phyloP scores from a whole-genome alignment of 2,888 invertebrate genomes.

The Eumerus sabulonum region DNA sequence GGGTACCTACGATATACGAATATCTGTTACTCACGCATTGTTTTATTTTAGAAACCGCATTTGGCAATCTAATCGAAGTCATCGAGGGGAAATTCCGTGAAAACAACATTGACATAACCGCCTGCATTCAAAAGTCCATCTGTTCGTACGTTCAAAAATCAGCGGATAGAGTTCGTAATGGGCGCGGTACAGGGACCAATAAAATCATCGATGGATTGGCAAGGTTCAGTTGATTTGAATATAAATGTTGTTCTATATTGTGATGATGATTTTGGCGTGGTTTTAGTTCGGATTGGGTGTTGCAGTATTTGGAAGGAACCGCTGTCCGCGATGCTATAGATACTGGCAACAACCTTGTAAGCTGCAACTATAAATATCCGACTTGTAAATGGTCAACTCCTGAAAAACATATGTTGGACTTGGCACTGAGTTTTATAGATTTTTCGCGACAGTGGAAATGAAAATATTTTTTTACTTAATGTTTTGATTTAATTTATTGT shows the following conservation, averaged over 20 bases:
- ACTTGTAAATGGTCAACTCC: constrained; percentile 78
- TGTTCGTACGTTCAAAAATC: constrained; percentile 80
- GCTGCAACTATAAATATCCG: constrained; percentile 78
- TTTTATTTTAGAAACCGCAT: constrained; percentile 70
- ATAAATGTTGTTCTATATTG: too few species aligned
- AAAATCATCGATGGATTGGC: constrained; percentile 80
- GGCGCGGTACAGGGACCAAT: constrained; percentile 78
- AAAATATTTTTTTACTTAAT: too few species aligned
- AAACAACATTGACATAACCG: constrained; percentile 82
- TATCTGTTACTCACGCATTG: too few species aligned
- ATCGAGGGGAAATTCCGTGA: constrained; percentile 81
- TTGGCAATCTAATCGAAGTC: constrained; percentile 76
- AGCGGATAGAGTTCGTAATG: constrained; percentile 75
- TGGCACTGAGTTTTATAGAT: constrained; percentile 65
- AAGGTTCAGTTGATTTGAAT: constrained; percentile 73
- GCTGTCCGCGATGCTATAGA: constrained; percentile 81
- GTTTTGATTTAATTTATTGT: too few species aligned
- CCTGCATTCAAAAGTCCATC: constrained; percentile 82
- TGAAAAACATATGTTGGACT: constrained; percentile 71
- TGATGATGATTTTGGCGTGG: too few species aligned
- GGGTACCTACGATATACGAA: neutral
- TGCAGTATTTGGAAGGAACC: constrained; percentile 79
- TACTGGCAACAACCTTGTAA: constrained; percentile 76
- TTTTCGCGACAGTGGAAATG: neutral
- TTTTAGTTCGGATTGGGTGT: constrained; percentile 76